Base-by-base conservation (phyloP, 2,797 vertebrate species). In the Tapera naevia region DNA sequence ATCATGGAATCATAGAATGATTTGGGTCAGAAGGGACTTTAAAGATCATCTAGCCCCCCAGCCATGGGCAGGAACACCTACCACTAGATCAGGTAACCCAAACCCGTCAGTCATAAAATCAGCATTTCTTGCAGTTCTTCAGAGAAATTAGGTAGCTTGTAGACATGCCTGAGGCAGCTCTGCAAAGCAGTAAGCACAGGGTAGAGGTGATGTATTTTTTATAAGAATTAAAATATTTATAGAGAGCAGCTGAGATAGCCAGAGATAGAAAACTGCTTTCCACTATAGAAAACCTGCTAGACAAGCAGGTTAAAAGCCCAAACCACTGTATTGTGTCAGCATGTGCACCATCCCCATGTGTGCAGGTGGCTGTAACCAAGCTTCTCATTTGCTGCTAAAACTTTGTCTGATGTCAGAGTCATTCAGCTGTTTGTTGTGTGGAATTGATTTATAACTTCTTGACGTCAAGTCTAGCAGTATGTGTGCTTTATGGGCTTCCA, bases 171-270 rank as follows among this genome's bases (percentile, higher is more conserved):
- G 25, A 28, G 74, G 56, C 83, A 91, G 53, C n/a, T 43, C 27
- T 0, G 0, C n/a, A 35, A 76, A 80, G 64, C 60, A 43, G 2
- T 37, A 69, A 89, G 58, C 24, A 65, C 50, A 22, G 46, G 28
- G 24, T 28, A 72, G 86, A 48, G 41, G 9, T 41, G 30, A 80
- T 92, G 23, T 43, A 71, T 82, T 94, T 95, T 97, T 94, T 23
- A 92, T 75, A n/a, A 71, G 28, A 39, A 30, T 67, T 95, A 57
- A 96, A 96, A 94, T 84, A 96, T 94, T 94, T 28, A 91, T 72
- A 57, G 76, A 24, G 5, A 82, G 32, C 45, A 94, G 75, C 81
- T 94, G 64, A 94, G 67, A 41, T 87, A 71, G n/a, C 54, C 24
- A 10, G 64, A 83, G 74, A 22, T 3, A 56, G 50, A 72, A 57